Percentiles rank a stretch among this genome's conserved stretches.
These are phyloP conservation scores for Hanleya hanleyi DNA, from an alignment of 2,888 invertebrate species.

Conservation along the genomic window DNA sequence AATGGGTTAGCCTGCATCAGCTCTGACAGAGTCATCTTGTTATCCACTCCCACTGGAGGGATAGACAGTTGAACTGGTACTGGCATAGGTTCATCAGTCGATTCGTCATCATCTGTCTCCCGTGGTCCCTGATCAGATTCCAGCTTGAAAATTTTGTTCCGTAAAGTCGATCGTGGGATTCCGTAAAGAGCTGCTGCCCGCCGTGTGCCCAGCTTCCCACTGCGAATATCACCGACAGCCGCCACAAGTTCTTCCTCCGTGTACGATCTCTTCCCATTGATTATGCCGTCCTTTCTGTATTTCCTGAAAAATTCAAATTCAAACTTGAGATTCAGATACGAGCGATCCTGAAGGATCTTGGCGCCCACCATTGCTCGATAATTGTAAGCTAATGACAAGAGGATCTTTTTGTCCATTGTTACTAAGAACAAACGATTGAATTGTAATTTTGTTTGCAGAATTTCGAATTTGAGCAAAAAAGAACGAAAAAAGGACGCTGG, in stretches of 20 bases:
- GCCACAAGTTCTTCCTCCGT: slow-evolving; percentile 96
- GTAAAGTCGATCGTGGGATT: slow-evolving; percentile 95
- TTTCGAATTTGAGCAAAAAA: no score
- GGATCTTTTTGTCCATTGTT: no score
- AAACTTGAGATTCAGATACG: no score
- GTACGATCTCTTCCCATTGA: slow-evolving; percentile 78
- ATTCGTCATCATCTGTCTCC: slow-evolving; percentile 22
- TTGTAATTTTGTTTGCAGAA: no score
- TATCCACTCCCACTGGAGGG: slow-evolving; percentile 15
- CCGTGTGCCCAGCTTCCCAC: slow-evolving; percentile 92
- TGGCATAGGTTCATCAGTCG: slow-evolving; percentile 19
- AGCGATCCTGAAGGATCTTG: no score
- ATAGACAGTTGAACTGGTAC: slow-evolving; percentile 12
- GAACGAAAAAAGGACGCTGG: no score
- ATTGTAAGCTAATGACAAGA: no score
- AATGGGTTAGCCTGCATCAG: slow-evolving; percentile 34
- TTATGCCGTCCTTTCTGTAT: slow-evolving; percentile 27
- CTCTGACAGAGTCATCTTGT: slow-evolving; percentile 41
- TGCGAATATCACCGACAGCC: slow-evolving; percentile 95
- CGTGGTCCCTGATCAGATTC: slow-evolving; percentile 49
- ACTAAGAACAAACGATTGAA: no score
- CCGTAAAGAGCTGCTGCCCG: slow-evolving; percentile 96
- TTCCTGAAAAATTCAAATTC: slow-evolving; percentile 33
- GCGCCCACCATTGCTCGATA: no score
- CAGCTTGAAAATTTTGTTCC: slow-evolving; percentile 86